phyloP scores from a whole-genome alignment of 1,140 invertebrate species.

The Varroa destructor region DNA sequence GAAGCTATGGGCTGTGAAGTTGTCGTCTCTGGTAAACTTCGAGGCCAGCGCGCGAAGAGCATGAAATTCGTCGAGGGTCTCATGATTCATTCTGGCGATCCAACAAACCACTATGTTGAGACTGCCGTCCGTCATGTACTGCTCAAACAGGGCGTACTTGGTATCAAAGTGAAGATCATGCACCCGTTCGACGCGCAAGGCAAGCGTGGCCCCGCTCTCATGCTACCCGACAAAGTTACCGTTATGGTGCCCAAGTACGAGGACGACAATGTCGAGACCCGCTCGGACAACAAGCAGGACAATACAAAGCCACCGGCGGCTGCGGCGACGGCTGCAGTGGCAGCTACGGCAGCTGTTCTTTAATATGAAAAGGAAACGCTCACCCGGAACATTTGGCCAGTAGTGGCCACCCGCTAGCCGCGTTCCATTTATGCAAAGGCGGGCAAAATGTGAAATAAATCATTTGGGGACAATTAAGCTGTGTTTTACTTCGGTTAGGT shows the following conservation, averaged over 20 bases:
- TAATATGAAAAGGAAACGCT: no score
- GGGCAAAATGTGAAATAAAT: no score
- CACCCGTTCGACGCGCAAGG: constrained; percentile 91
- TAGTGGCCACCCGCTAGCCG: no score
- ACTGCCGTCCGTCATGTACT: constrained; percentile 93
- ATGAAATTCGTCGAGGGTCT: constrained; percentile 99
- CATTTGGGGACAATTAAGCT: no score
- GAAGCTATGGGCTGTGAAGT: constrained; percentile 92
- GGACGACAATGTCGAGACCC: constrained; percentile 37
- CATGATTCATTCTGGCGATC: constrained; percentile 99
- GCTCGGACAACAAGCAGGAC: constrained; percentile 23
- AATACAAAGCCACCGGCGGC: not conserved
- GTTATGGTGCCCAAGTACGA: constrained; percentile 82
- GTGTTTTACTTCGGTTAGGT: no score
- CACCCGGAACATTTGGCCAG: no score
- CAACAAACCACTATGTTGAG: constrained; percentile 95
- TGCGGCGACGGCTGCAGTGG: no score
- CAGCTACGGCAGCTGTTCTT: no score
- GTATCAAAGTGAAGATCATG: constrained; percentile 99
- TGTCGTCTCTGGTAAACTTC: constrained; percentile 93
- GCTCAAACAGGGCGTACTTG: constrained; percentile 74
- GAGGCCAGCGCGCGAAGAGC: constrained; percentile 96
- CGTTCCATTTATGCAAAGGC: no score
- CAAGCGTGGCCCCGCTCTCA: constrained; percentile 90
- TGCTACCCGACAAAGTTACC: constrained; percentile 87